These are phyloP conservation scores for Synanthedon myopaeformis DNA, from an alignment of 2,888 invertebrate genomes.

Conservation along the genomic window DNA sequence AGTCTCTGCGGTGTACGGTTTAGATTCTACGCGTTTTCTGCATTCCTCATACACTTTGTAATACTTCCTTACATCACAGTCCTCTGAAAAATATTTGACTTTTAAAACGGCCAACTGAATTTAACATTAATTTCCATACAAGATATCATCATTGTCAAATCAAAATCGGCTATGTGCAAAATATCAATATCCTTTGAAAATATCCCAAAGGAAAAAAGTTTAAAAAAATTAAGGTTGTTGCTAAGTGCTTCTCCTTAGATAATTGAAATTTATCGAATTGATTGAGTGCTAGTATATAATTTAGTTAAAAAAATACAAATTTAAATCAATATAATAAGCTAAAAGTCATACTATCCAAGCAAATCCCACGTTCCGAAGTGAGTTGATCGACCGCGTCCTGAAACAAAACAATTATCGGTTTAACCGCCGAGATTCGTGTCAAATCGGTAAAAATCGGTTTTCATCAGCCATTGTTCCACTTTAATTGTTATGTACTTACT, in stretches of 20 bases:
- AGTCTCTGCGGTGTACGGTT: slow-evolving; percentile 42
- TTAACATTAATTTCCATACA: no score
- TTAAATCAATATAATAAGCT: not conserved
- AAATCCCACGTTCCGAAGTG: slow-evolving; percentile 27
- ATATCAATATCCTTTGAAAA: no score
- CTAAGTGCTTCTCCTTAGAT: no score
- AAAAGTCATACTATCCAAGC: slow-evolving; percentile 27
- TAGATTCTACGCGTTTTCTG: slow-evolving; percentile 25
- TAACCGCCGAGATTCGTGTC: slow-evolving; percentile 12
- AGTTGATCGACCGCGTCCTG: slow-evolving; percentile 32
- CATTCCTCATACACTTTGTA: slow-evolving; percentile 25
- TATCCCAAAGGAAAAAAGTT: no score
- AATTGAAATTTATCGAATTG: no score
- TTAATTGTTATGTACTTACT: not conserved
- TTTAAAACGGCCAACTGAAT: no score
- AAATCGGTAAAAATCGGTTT: slow-evolving; percentile 31
- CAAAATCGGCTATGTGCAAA: no score
- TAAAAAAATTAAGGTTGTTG: no score
- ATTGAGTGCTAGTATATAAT: no score
- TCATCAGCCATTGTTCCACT: slow-evolving; percentile 9
- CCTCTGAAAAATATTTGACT: slow-evolving; percentile 17
- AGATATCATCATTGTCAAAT: no score
- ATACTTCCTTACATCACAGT: slow-evolving; percentile 26
- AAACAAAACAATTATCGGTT: slow-evolving; percentile 10
- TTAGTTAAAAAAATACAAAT: no score